Evolutionary conservation across 2,113 vertebrate genomes (phyloP), one percentile per base, ranked within the genome.

Genomic region (Thomomys bottae): DNA sequence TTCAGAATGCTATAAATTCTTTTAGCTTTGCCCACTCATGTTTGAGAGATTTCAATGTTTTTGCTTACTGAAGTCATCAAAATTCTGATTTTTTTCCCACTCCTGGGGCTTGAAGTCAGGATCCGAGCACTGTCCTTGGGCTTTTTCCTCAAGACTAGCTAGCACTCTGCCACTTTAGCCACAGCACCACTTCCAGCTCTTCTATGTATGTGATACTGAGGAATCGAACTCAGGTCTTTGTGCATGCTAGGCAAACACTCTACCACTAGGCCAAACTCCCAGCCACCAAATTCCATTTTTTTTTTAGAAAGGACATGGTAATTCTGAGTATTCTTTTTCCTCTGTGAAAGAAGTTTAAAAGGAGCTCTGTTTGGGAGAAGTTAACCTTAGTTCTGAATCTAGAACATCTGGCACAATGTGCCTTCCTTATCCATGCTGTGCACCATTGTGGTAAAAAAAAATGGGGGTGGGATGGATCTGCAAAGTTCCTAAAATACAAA

Each of bases 271-370:
- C n/a, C n/a, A n/a, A n/a, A n/a, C n/a, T n/a, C n/a, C n/a, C n/a
- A n/a, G n/a, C n/a, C n/a, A n/a, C n/a, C n/a, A n/a, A n/a, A n/a
- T n/a, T n/a, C n/a, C n/a, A n/a, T n/a, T n/a, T n/a, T n/a, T n/a
- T n/a, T n/a, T n/a, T n/a, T n/a, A n/a, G n/a, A 86, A 89, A 92
- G 61, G 63, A 11, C 73, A 88, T 23, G 91, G 38, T 73, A 10
- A n/a, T 92, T 88, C 88, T 66, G 84, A 54, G 82, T 66, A 64
- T 9, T 7, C 4, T 4, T 63, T 78, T 87, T 8, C 30, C n/a
- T 73, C 42, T 61, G 73, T 59, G 34, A 78, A 86, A 36, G 28
- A 72, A 54, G 28, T 64, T 70, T 63, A 59, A 79, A 90, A 88
- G 34, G 34, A 45, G 11, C 54, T 90, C 26, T 34, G 30, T 77